Conservation (phyloP, 2,888 invertebrate genomes). For the Tiphia femorata region DNA sequence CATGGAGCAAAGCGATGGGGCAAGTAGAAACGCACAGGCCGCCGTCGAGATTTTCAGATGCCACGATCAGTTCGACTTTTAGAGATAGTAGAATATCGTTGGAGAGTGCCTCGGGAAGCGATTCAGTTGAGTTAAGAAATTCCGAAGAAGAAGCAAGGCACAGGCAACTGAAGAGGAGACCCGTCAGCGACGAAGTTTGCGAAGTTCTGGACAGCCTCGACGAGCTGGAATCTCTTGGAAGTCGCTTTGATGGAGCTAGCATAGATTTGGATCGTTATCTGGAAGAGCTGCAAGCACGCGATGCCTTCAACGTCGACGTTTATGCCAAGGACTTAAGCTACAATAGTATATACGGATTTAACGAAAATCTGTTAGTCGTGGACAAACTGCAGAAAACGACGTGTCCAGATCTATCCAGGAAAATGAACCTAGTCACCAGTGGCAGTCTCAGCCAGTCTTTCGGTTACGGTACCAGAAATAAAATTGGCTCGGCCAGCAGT, state of each 20-base stretch:
- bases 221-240: conserved; percentile 75
- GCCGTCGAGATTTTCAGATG: conserved; percentile 55
- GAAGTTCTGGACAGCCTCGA: conserved; percentile 73
- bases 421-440: conserved; percentile 24
- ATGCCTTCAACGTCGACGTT: conserved; percentile 65
- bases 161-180: conserved; percentile 77
- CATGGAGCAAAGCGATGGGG: conserved; percentile 53
- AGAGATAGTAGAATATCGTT: conserved; percentile 57
- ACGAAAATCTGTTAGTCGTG: conserved; percentile 56
- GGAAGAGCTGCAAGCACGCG: conserved; percentile 75
- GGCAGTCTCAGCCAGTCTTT: conserved; percentile 51
- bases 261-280: conserved; percentile 80
- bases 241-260: conserved; percentile 72
- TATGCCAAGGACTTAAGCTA: conserved; percentile 64
- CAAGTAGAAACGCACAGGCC: conserved; percentile 53
- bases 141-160: conserved; percentile 72
- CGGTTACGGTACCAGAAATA: conserved; percentile 48
- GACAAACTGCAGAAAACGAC: conserved; percentile 54
- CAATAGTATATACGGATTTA: conserved; percentile 62
- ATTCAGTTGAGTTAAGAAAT: conserved; percentile 73
- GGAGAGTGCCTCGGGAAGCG: conserved; percentile 65
- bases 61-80: conserved; percentile 56
- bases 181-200: conserved; percentile 78
- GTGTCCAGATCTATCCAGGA: conserved; percentile 47
- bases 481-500: conserved; percentile 64